phyloP scores from a whole-genome alignment of 2,797 vertebrate genomes.

The Oryzias sinensis region DNA sequence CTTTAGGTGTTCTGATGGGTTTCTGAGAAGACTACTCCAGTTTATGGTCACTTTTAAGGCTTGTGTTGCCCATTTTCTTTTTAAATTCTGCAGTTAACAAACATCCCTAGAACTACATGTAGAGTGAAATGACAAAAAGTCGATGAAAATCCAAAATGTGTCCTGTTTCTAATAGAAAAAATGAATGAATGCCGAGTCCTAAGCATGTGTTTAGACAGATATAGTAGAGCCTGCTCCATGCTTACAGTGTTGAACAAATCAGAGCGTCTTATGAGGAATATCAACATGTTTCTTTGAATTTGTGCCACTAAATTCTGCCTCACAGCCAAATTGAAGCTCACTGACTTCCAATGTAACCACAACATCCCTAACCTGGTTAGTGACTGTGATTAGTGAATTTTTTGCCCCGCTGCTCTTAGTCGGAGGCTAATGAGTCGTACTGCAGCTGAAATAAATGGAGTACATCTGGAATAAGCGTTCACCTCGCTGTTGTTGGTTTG shows the following conservation, averaged over 20 bases:
- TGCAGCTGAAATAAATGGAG: slow-evolving; percentile 47
- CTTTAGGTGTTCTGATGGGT: too few relatives aligned
- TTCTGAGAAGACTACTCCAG: too few relatives aligned
- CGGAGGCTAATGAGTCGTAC: slow-evolving; percentile 49
- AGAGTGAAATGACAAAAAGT: slow-evolving; percentile 20
- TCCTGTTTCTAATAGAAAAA: slow-evolving; percentile 16
- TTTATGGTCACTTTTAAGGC: too few relatives aligned
- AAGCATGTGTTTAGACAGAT: slow-evolving; percentile 4
- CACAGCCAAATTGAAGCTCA: slow-evolving; percentile 27
- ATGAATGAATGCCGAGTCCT: background rate
- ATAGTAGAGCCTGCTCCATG: background rate
- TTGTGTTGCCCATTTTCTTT: too few relatives aligned
- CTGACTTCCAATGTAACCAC: slow-evolving; percentile 44
- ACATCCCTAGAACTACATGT: slow-evolving; percentile 9
- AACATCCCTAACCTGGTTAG: slow-evolving; percentile 17
- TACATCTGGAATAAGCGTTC: slow-evolving; percentile 50
- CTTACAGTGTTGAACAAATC: too few relatives aligned
- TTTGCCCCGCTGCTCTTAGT: slow-evolving; percentile 20
- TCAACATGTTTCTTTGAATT: slow-evolving; percentile 47
- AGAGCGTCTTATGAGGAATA: slow-evolving; percentile 18
- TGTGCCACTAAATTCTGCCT: slow-evolving; percentile 36
- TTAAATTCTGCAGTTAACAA: background rate
- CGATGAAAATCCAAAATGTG: background rate
- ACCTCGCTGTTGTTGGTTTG: slow-evolving; percentile 45
- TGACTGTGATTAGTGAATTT: slow-evolving; percentile 42